Evolutionary conservation across 2,113 vertebrate species (phyloP).

Genomic region (Leptosomus discolor): DNA sequence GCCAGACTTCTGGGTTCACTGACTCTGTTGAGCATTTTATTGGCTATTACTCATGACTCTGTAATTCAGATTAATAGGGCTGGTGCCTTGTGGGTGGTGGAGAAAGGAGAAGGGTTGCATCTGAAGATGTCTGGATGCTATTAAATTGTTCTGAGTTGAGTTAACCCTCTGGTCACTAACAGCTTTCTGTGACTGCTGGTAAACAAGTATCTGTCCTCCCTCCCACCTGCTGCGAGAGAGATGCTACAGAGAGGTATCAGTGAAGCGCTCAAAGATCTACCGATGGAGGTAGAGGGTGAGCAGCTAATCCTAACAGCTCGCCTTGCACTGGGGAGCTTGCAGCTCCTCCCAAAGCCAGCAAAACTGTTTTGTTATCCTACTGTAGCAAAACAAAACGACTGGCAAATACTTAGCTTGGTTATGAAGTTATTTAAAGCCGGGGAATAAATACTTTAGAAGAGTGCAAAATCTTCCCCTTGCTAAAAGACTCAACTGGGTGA

Average conservation of each 20-base stretch:
- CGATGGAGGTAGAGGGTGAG: background rate
- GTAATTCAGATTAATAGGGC: background rate
- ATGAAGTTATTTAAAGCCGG: background rate
- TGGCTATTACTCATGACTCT: background rate
- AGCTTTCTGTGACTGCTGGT: background rate
- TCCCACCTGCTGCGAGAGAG: background rate
- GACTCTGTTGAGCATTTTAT: background rate
- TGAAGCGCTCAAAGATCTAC: background rate
- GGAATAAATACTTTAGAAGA: background rate
- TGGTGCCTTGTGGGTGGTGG: background rate
- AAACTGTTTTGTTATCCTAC: background rate
- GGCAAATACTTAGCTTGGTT: background rate
- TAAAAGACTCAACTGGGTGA: background rate
- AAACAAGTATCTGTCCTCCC: background rate
- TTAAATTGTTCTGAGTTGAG: background rate
- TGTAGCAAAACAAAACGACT: background rate
- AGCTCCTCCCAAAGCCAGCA: background rate
- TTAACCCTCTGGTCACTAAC: background rate
- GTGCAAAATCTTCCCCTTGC: background rate
- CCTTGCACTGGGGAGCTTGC: background rate
- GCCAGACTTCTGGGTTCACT: background rate
- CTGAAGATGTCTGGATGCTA: background rate
- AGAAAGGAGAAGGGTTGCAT: background rate
- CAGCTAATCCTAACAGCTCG: rapidly evolving
- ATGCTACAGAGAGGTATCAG: rapidly evolving